phyloP scores from a whole-genome alignment of 2,797 vertebrate genomes.

The Oryzias sinensis region DNA sequence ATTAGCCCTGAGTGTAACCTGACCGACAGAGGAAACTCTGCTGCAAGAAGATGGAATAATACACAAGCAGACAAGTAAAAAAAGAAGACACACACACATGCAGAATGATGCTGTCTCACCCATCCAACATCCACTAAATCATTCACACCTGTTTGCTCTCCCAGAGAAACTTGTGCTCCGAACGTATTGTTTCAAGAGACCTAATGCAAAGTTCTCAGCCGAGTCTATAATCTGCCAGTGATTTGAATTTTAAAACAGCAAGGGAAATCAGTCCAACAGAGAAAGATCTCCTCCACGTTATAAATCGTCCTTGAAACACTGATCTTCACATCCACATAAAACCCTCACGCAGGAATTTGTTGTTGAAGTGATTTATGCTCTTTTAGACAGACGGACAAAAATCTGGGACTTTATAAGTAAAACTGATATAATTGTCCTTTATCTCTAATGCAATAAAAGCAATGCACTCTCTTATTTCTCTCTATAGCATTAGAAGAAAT shows the following conservation, averaged over 20 bases:
- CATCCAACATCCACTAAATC: conserved; percentile 54
- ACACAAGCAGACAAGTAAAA: conserved; percentile 7
- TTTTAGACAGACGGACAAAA: conserved; percentile 28
- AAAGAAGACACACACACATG: conserved; percentile 24
- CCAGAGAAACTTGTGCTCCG: conserved; percentile 35
- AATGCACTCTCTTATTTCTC: conserved; percentile 24
- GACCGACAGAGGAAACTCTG: conserved; percentile 69
- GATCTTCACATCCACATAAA: conserved; percentile 2
- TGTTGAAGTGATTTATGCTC: conserved; percentile 14
- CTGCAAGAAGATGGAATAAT: conserved; percentile 36
- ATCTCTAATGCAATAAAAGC: background rate
- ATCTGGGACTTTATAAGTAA: conserved; percentile 15
- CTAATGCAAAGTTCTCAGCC: conserved; percentile 10
- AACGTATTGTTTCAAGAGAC: conserved; percentile 22
- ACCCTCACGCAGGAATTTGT: conserved; percentile 2
- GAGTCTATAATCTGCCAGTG: conserved; percentile 20
- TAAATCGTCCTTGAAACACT: conserved; percentile 8
- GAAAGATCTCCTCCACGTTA: conserved; percentile 9
- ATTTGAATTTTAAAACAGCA: conserved; percentile 28
- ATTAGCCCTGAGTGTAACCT: conserved; percentile 75
- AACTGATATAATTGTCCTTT: conserved; percentile 27
- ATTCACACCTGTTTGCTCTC: conserved; percentile 71
- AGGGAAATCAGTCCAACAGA: conserved; percentile 10
- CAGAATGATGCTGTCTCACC: conserved; percentile 20
- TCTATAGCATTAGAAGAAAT: conserved; percentile 44